These are phyloP conservation scores for Teleogryllus oceanicus DNA, from an alignment of 2,888 invertebrate genomes.

Conservation along the genomic window DNA sequence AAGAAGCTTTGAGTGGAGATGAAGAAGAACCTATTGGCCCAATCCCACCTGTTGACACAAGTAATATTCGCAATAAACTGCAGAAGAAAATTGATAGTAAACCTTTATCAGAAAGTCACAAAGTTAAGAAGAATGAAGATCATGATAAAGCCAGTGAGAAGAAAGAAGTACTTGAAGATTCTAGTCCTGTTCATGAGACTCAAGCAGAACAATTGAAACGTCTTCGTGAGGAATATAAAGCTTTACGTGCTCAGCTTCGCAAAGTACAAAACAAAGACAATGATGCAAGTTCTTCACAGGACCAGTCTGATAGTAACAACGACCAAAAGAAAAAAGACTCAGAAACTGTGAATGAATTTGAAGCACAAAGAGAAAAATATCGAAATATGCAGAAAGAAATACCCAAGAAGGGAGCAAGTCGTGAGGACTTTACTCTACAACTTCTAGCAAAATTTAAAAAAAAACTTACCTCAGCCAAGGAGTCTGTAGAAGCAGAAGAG, in stretches of 20 bases:
- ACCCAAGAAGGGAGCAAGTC: conserved; percentile 35
- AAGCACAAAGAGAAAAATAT: conserved; percentile 60
- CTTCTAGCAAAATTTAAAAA: conserved; percentile 79
- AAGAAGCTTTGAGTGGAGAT: conserved; percentile 48
- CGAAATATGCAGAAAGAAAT: conserved; percentile 61
- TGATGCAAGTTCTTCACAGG: neutral
- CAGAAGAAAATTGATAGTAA: neutral
- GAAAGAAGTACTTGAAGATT: conserved; percentile 32
- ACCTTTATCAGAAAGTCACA: conserved; percentile 31
- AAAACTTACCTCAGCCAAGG: conserved; percentile 68
- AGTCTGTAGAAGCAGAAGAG: conserved; percentile 51
- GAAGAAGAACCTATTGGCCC: conserved; percentile 42
- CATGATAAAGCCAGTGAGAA: conserved; percentile 12
- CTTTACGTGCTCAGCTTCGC: neutral
- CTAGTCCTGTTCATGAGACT: conserved; percentile 40
- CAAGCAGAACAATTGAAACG: conserved; percentile 38
- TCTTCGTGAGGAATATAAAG: neutral
- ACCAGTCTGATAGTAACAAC: conserved; percentile 38
- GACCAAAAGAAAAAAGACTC: conserved; percentile 54
- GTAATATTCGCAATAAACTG: neutral
- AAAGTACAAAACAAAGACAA: neutral
- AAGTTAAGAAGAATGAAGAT: conserved; percentile 25
- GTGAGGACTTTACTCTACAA: conserved; percentile 75
- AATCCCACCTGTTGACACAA: neutral
- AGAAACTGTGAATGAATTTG: conserved; percentile 50